A percentile compares a stretch with the other conserved stretches of the same genome.
Conservation (phyloP, 1,140 invertebrate genomes). For the Drosophila lacteicornis region DNA sequence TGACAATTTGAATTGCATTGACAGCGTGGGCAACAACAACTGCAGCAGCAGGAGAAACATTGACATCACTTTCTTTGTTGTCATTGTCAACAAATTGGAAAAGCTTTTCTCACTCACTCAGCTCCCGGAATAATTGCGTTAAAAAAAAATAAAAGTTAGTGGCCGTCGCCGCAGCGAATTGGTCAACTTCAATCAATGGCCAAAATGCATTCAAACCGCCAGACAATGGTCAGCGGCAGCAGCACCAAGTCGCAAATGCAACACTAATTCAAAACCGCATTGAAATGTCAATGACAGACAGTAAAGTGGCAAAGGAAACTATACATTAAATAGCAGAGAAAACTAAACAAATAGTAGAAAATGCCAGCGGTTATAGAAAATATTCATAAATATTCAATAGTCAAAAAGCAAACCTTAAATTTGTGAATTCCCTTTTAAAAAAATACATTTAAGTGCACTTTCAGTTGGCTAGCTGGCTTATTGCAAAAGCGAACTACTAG, state of each 20-base stretch:
- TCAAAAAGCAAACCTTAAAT: constrained; percentile 6
- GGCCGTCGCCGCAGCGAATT: constrained; percentile 34
- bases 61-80: constrained; percentile 40
- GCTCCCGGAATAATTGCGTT: neutral
- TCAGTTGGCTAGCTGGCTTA: too few species aligned
- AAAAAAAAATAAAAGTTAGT: constrained; percentile 8
- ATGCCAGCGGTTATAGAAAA: neutral
- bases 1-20: constrained; percentile 39
- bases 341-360: neutral
- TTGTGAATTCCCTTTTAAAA: neutral
- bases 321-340: neutral
- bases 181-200: constrained; percentile 56
- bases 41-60: neutral
- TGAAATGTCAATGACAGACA: constrained; percentile 41
- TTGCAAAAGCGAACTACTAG: too few species aligned
- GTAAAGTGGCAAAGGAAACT: constrained; percentile 8
- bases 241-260: constrained; percentile 12
- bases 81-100: constrained; percentile 46
- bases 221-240: constrained; percentile 20
- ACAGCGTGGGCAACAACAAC: neutral
- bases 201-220: constrained; percentile 47
- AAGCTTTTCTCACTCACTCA: constrained; percentile 15
- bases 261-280: constrained; percentile 40
- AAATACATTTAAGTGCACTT: neutral
- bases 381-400: constrained; percentile 13